Evolutionary conservation across 2,113 vertebrate genomes (phyloP).

Genomic region (Circaetus gallicus): DNA sequence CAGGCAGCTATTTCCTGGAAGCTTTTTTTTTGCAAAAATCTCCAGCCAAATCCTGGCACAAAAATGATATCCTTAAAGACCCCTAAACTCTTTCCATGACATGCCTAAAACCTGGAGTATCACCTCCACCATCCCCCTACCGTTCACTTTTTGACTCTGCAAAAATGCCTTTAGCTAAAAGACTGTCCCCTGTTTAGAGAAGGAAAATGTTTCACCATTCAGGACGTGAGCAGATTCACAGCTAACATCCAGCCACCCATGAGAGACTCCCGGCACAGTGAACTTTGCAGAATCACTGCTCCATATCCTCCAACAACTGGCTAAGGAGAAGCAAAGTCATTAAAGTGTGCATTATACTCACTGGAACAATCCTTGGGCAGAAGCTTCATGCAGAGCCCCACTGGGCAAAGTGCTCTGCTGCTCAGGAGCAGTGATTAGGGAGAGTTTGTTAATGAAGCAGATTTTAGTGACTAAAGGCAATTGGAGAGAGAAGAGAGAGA

Average conservation of each 20-base stretch:
- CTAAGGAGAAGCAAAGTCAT: constrained; percentile 21
- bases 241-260: neutral
- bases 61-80: neutral
- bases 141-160: neutral
- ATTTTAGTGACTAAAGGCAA: constrained; percentile 16
- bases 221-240: neutral
- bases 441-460: constrained; percentile 52
- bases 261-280: neutral
- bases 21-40: neutral
- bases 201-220: neutral
- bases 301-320: neutral
- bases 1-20: neutral
- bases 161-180: neutral
- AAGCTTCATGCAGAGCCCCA: constrained; percentile 10
- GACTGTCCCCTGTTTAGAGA: neutral
- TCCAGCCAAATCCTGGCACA: neutral
- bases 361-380: constrained; percentile 31
- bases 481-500: neutral
- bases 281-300: neutral
- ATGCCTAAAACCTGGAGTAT: neutral
- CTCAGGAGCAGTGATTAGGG: constrained; percentile 25
- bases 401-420: constrained; percentile 14
- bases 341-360: neutral
- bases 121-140: neutral
- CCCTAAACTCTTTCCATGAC: neutral